A percentile compares a stretch with the other conserved stretches of the same genome.
Evolutionary conservation across 2,113 vertebrate species (phyloP).

Genomic region (Mustelus asterias): DNA sequence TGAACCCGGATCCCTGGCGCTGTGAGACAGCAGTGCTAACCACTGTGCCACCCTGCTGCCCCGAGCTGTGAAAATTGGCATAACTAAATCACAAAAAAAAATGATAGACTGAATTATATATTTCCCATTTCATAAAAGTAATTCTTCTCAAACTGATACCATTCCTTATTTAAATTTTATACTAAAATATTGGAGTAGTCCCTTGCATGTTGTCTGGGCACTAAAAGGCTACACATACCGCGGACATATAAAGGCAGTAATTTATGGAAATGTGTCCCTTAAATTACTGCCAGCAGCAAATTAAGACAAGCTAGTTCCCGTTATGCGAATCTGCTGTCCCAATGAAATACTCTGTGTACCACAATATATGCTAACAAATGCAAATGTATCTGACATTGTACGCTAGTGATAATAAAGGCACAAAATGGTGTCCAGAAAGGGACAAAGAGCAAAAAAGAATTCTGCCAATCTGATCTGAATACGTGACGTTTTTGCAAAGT

Average conservation of each 20-base stretch:
- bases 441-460: neutral
- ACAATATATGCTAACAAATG: neutral
- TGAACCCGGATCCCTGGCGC: too few relatives aligned
- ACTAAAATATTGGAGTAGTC: neutral
- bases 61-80: neutral
- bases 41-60: too few relatives aligned
- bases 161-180: neutral
- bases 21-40: too few relatives aligned
- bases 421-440: neutral
- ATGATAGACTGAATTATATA: neutral
- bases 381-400: neutral
- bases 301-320: neutral
- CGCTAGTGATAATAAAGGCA: neutral
- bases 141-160: neutral
- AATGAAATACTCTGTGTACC: neutral
- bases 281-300: neutral
- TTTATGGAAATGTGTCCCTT: neutral
- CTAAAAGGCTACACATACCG: neutral
- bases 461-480: neutral
- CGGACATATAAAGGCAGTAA: neutral
- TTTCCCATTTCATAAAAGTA: neutral
- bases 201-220: neutral
- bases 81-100: neutral
- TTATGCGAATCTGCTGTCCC: neutral
- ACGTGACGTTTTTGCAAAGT: slow-evolving; percentile 3